These are phyloP conservation scores for Microctonus aethiopoides DNA, from an alignment of 2,888 invertebrate species.

Conservation along the genomic window DNA sequence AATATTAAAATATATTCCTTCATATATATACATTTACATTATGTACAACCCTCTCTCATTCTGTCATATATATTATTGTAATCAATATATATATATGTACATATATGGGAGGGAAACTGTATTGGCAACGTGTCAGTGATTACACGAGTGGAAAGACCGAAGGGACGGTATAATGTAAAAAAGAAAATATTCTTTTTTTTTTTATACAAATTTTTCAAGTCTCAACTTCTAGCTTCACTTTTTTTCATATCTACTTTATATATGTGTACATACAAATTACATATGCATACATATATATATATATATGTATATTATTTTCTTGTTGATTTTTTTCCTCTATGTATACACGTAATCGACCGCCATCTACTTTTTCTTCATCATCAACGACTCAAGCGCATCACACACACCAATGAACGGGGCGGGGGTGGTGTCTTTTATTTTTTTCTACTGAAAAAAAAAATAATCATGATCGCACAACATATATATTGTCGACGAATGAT, in stretches of 20 bases:
- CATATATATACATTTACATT: neutral
- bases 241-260: no score
- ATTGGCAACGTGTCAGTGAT: neutral
- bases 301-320: neutral
- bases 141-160: neutral
- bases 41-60: neutral
- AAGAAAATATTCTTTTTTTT: no score
- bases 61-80: neutral
- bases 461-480: neutral
- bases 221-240: no score
- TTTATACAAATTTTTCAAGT: no score
- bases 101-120: neutral
- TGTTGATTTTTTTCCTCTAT: neutral
- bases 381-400: neutral
- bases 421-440: neutral
- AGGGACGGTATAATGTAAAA: neutral
- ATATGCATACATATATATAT: no score
- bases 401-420: neutral
- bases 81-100: neutral
- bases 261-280: no score
- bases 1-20: neutral
- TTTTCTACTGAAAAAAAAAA: neutral
- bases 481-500: slow-evolving; percentile 11
- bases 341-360: neutral
- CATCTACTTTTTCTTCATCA: neutral